Evolutionary conservation across 37 sponge, comb jelly and placozoan genomes (phyloP), one percentile per base, ranked within the genome.

Genomic region (Haliclona indistincta): DNA sequence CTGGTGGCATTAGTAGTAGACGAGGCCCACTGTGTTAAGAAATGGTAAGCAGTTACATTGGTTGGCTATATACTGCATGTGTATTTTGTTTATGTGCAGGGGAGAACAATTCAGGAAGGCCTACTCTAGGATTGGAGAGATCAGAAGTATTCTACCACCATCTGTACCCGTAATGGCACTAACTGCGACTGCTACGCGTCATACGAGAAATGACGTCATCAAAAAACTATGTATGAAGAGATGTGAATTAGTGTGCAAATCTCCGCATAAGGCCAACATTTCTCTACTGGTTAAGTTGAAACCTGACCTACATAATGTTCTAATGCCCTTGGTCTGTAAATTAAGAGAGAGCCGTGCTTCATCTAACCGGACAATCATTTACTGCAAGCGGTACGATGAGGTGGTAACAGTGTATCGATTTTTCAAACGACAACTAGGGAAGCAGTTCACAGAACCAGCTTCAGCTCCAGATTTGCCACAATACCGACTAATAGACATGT

Each of bases 111-210:
- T 44, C 52, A 70, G 71, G 33, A 38, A 70, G 28, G 71, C 26
- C 29, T 70, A 43, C 3, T 32, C 43, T 1, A n/a, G 71, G 25
- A 30, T 70, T 17, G 36, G 44, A 70, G 71, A 70, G 11, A 42
- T 70, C 25, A 43, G 30, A 25, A 70, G 71, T 47, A 43, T 70
- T 3, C n/a, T 70, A n/a, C 71, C 51, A 22, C 36, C 71, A 44
- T 28, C 10, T 70, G 52, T 47, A 8, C 39, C 25, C 20, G 53
- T 70, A 19, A 40, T 45, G 44, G 71, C 71, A 17, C 49, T 70
- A 2, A 45, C 71, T 70, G 53, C 71, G 28, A 70, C 71, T 11
- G 38, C 7, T 15, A 38, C 51, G 23, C 5, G 30, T 8, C 17
- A 43, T 28, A 38, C 71, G 25, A 7, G 71, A 3, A n/a, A 45